These are phyloP conservation scores for Mizuhopecten yessoensis DNA, from an alignment of 1,140 invertebrate genomes.

Conservation along the genomic window DNA sequence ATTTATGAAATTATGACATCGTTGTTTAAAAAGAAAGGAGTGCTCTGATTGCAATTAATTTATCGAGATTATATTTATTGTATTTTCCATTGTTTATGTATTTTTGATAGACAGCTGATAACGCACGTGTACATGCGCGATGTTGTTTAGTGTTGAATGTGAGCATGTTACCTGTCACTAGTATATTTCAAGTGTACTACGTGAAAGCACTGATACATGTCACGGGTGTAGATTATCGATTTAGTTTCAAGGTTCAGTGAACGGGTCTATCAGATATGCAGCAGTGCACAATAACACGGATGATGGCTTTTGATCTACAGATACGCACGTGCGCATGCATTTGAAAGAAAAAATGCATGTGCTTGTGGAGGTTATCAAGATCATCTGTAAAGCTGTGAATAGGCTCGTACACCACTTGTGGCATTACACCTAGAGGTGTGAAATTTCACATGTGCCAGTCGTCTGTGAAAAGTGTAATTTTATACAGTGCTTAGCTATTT, in stretches of 20 bases:
- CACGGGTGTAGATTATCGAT: neutral
- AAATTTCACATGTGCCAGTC: neutral
- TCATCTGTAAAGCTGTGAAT: constrained; percentile 13
- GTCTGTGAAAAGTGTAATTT: neutral
- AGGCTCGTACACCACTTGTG: neutral
- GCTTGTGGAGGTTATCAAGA: constrained; percentile 32
- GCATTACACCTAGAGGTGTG: neutral
- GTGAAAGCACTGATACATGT: neutral
- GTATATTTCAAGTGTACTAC: neutral
- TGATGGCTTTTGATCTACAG: constrained; percentile 11
- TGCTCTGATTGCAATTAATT: neutral
- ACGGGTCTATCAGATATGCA: constrained; percentile 19
- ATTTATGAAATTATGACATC: neutral
- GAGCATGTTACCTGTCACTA: neutral
- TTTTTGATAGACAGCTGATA: neutral
- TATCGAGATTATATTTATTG: neutral
- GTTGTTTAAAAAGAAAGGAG: neutral
- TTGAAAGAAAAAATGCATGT: constrained; percentile 2
- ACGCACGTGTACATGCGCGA: neutral
- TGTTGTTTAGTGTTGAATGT: neutral
- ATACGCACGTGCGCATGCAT: constrained; percentile 8
- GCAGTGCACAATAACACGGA: constrained; percentile 24
- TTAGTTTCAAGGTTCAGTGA: neutral
- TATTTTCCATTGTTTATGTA: neutral
- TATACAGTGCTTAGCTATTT: neutral